A percentile compares a stretch with the other conserved stretches of the same genome.
Conservation (phyloP, 2,113 vertebrate genomes). For the Lophochroa leadbeateri region DNA sequence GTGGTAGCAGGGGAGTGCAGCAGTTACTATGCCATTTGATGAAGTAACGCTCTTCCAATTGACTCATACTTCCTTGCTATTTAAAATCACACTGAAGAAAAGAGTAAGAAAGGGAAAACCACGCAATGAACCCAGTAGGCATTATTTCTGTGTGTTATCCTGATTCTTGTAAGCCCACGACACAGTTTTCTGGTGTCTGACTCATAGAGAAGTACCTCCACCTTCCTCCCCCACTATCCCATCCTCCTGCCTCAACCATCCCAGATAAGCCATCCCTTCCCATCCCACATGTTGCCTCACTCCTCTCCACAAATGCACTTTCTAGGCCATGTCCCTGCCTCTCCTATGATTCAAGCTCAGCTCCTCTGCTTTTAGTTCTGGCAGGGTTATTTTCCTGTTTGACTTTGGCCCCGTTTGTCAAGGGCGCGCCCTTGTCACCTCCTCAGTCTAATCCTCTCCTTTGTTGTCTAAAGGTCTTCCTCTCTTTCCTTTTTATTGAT, state of each 20-base stretch:
- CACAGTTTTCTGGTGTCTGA: background rate
- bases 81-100: slow-evolving; percentile 11
- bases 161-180: background rate
- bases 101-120: background rate
- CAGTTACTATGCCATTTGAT: slow-evolving; percentile 1
- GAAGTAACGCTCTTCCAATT: slow-evolving; percentile 1
- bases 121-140: rapidly evolving
- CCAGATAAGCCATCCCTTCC: background rate
- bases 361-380: slow-evolving; percentile 1
- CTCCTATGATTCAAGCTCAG: background rate
- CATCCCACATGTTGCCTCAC: background rate
- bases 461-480: background rate
- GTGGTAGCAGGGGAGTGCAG: background rate
- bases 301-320: background rate
- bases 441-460: background rate
- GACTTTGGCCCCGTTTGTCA: background rate
- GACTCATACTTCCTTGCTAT: slow-evolving; percentile 26
- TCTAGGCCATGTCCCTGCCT: background rate
- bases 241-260: background rate
- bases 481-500: background rate
- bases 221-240: background rate
- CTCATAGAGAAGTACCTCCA: background rate
- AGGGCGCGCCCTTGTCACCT: background rate
- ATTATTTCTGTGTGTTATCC: background rate
- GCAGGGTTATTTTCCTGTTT: background rate